Base-by-base conservation (phyloP, 2,797 vertebrate species). In the Setipinna tenuifilis region DNA sequence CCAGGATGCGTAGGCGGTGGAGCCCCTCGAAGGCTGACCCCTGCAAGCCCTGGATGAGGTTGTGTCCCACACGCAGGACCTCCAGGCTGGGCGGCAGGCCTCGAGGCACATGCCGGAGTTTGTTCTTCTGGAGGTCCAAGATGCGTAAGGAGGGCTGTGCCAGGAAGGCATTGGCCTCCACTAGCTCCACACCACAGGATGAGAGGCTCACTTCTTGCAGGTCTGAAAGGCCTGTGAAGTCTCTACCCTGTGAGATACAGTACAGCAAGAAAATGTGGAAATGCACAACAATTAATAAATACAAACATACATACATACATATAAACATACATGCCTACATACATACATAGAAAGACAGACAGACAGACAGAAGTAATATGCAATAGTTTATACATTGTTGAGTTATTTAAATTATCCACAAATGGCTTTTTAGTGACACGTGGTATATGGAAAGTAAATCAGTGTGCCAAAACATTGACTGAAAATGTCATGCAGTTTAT, bases 111-210 rank as follows among this genome's bases (percentile, higher is more conserved):
- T 65, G 82, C 57, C 91, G 93, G 80, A 96, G 89, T 81, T 95
- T 95, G 91, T 96, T 97, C 91, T 96, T 96, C 91, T 94, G 95
- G 78, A 96, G 90, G 92, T 96, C 95, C 90, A 96, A 90, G 62
- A 91, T 91, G 88, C 92, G 95, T 87, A 96, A 78, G 3, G 81
- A 19, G 6, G 59, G 54, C 31, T 87, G 88, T 25, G 81, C n/a
- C 62, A 58, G 84, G 41, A 88, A 89, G 1, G 48, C 5, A 17
- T 85, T 93, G 28, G 90, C 91, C 88, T 96, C 95, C 83, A 96
- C 86, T n/a, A 91, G 90, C 91, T 96, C 94, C 35, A 94, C 93
- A 88, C 95, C 96, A 91, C 95, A 95, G 84, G 95, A 96, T 44
- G 93, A 91, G 62, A 96, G 85, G 78, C 93, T 91, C 86, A 96